These are phyloP conservation scores for Formica exsecta DNA, from an alignment of 1,140 invertebrate genomes.

Conservation along the genomic window DNA sequence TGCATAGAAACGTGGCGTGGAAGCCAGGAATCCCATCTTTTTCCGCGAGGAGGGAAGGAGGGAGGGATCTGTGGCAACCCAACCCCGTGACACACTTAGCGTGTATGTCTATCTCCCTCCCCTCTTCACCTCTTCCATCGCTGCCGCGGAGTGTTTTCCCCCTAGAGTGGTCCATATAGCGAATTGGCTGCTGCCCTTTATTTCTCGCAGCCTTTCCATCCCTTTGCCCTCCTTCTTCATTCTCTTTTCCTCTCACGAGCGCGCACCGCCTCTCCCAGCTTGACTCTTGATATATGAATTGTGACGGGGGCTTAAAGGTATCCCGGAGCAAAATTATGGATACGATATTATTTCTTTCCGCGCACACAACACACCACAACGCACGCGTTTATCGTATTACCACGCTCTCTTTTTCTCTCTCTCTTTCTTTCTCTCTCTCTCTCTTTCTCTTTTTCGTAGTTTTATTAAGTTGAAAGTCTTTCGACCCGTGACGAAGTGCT, in stretches of 20 bases:
- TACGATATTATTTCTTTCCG: slow-evolving; percentile 63
- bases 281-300: slow-evolving; percentile 68
- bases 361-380: background rate
- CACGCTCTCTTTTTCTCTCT: background rate
- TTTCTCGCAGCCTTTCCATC: background rate
- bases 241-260: background rate
- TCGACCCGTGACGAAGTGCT: slow-evolving; percentile 43
- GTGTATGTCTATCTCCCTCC: background rate
- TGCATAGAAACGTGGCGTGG: slow-evolving; percentile 68
- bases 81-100: slow-evolving; percentile 45
- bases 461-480: slow-evolving; percentile 63
- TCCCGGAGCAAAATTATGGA: slow-evolving; percentile 63
- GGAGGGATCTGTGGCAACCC: slow-evolving; percentile 26
- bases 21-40: slow-evolving; percentile 67
- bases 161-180: slow-evolving; percentile 33
- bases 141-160: background rate
- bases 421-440: too few species aligned
- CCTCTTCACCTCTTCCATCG: background rate
- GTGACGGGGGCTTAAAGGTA: slow-evolving; percentile 56
- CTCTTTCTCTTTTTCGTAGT: slow-evolving; percentile 3
- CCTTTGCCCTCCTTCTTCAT: background rate
- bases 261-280: background rate
- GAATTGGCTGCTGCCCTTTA: slow-evolving; percentile 58
- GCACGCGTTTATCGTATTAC: slow-evolving; percentile 26
- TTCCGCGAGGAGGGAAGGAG: background rate